Conservation (phyloP, 1,140 invertebrate species). For the Battus philenor region DNA sequence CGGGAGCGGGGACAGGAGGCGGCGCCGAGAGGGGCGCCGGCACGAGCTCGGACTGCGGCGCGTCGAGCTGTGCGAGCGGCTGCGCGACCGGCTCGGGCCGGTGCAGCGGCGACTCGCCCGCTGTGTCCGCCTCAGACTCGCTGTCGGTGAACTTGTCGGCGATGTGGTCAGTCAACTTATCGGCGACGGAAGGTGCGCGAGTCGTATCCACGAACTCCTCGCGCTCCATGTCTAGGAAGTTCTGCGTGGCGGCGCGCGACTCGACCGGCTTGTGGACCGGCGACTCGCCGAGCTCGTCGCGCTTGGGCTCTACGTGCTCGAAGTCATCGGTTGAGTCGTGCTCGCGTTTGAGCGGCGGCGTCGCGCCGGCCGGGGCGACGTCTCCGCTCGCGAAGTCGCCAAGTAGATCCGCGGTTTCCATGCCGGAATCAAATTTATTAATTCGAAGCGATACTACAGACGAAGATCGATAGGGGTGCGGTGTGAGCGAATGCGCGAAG, state of each 20-base stretch:
- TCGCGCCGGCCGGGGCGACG: conserved; percentile 26
- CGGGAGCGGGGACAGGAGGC: conserved; percentile 15
- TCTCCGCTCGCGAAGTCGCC: conserved; percentile 53
- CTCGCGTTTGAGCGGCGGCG: conserved; percentile 73
- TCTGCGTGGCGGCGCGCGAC: conserved; percentile 68
- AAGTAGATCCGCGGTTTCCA: conserved; percentile 57
- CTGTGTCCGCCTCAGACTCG: conserved; percentile 68
- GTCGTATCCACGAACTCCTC: conserved; percentile 59
- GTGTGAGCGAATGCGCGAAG: conserved; percentile 36
- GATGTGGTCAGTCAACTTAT: conserved; percentile 56
- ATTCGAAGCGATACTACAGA: conserved; percentile 22
- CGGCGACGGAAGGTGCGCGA: conserved; percentile 46
- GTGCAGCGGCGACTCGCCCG: conserved; percentile 55
- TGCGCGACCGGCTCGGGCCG: conserved; percentile 38
- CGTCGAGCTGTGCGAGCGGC: conserved; percentile 26
- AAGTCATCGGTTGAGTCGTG: conserved; percentile 84
- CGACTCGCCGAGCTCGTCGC: conserved; percentile 46
- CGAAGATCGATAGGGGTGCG: conserved; percentile 53
- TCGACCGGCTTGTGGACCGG: conserved; percentile 49
- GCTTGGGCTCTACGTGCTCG: conserved; percentile 79
- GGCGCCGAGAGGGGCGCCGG: conserved; percentile 21
- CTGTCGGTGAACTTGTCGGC: conserved; percentile 74
- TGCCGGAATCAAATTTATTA: conserved; percentile 24
- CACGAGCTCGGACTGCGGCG: conserved; percentile 34
- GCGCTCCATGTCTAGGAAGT: conserved; percentile 75